A percentile compares a stretch with the other conserved stretches of the same genome.
Evolutionary conservation across 2,888 invertebrate genomes (phyloP).

Genomic region (Torymus auratus): DNA sequence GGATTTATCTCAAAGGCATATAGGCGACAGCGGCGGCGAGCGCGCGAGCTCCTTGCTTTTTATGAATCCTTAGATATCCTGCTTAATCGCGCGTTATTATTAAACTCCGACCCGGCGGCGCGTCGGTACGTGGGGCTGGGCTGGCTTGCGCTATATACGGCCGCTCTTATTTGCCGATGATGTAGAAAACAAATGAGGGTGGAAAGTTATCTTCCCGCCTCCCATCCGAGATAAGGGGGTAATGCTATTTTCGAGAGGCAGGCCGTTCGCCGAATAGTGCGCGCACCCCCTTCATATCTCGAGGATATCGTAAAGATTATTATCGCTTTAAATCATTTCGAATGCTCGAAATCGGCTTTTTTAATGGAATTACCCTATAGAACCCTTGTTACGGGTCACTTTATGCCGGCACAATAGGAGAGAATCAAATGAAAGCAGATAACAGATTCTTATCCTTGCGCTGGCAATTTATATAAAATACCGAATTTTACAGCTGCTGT

Average conservation of each 20-base stretch:
- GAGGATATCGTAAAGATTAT: constrained; percentile 5
- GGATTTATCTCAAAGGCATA: constrained; percentile 26
- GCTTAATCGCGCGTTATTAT: constrained; percentile 50
- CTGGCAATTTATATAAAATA: too few relatives aligned
- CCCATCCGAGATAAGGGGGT: constrained; percentile 22
- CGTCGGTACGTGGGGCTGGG: not conserved
- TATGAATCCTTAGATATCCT: constrained; percentile 32
- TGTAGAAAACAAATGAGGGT: constrained; percentile 44
- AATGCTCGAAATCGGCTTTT: not conserved
- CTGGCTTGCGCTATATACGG: too few relatives aligned
- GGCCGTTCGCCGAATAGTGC: not conserved
- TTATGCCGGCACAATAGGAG: too few relatives aligned
- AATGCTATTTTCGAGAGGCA: constrained; percentile 9
- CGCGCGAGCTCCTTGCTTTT: constrained; percentile 6
- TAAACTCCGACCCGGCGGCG: constrained; percentile 14
- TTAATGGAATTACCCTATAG: too few relatives aligned
- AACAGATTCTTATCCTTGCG: too few relatives aligned
- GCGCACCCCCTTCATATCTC: too few relatives aligned
- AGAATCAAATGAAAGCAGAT: too few relatives aligned
- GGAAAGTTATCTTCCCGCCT: constrained; percentile 5
- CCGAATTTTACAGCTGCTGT: too few relatives aligned
- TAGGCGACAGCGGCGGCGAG: not conserved
- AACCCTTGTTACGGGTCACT: too few relatives aligned
- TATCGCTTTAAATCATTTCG: constrained; percentile 27
- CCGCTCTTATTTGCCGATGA: constrained; percentile 38